These are phyloP conservation scores for Choristoneura fumiferana DNA, from an alignment of 1,140 invertebrate species.

Conservation along the genomic window DNA sequence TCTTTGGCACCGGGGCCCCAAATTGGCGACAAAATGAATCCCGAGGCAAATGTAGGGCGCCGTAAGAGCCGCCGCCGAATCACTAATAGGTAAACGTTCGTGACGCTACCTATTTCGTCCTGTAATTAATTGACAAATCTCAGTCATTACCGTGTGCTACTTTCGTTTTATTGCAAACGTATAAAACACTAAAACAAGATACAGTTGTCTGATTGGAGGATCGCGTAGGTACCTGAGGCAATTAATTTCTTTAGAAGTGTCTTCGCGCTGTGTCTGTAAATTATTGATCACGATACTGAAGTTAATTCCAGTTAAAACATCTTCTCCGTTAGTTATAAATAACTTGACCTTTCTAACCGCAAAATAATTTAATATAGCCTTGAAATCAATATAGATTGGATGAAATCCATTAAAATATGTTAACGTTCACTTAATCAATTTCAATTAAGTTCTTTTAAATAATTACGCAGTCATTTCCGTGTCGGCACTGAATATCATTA, in stretches of 20 bases:
- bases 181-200: neutral
- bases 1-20: constrained; percentile 21
- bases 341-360: too few relatives aligned
- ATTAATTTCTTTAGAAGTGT: too few relatives aligned
- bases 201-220: neutral
- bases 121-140: constrained; percentile 66
- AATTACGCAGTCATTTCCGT: constrained; percentile 15
- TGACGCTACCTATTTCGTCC: constrained; percentile 52
- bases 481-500: constrained; percentile 10
- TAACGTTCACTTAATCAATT: constrained; percentile 8
- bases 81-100: constrained; percentile 37
- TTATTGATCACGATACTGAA: too few relatives aligned
- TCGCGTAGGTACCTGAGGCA: too few relatives aligned
- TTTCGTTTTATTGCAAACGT: constrained; percentile 29
- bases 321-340: too few relatives aligned
- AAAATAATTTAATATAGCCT: too few relatives aligned
- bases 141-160: constrained; percentile 53
- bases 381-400: too few relatives aligned
- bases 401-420: constrained; percentile 5
- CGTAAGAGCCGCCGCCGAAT: constrained; percentile 35
- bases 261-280: too few relatives aligned
- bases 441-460: constrained; percentile 12
- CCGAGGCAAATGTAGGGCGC: constrained; percentile 39
- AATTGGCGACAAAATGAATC: constrained; percentile 32
- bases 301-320: too few relatives aligned